Evolutionary conservation across 2,797 vertebrate genomes (phyloP), one percentile per base, ranked within the genome.

Genomic region (Xiphorhynchus erythropygius): DNA sequence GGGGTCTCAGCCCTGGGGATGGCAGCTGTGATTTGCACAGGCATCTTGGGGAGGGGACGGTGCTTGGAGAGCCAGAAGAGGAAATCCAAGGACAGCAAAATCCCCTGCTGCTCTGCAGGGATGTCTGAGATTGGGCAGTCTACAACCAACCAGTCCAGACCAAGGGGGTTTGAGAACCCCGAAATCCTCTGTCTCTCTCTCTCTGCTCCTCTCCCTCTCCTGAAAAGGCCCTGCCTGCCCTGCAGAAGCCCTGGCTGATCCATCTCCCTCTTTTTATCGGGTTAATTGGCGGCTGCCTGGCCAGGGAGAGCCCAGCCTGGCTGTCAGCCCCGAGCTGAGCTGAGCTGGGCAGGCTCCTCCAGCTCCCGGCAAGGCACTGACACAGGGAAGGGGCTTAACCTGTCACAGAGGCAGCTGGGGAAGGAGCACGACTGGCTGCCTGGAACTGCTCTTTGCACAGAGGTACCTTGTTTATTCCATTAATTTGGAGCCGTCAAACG

Each of bases 401-500:
- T 95, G 95, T 89, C 96, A 96, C 82, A 32, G 62, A 87, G 80
- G 86, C 90, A 94, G 95, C 94, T 83, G 87, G 41, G 39, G 39
- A 63, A 37, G 84, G 82, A 95, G 89, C 82, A 56, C 76, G 52
- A 18, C 84, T 2, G 49, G 9, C 79, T 82, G 89, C 84, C 92
- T 88, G 89, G 92, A 84, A 92, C 87, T 96, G 95, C 92, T 91
- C 90, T 17, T 62, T 89, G 49, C 8, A 1, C 56, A 53, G 80
- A 67, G 84, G 62, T 91, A 71, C 88, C 88, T 95, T 91, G 90
- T 95, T 97, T 96, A 67, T 89, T 90, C 68, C 1, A 95, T 95
- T 96, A 85, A 91, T 94, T 91, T 92, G 87, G 75, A 95, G 86
- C 93, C 90, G 65, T 94, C 93, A 91, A 85, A 91, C 15, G 62